A percentile compares a stretch with the other conserved stretches of the same genome.
These are phyloP conservation scores for Merodon equestris DNA, from an alignment of 2,888 invertebrate species.

Conservation along the genomic window DNA sequence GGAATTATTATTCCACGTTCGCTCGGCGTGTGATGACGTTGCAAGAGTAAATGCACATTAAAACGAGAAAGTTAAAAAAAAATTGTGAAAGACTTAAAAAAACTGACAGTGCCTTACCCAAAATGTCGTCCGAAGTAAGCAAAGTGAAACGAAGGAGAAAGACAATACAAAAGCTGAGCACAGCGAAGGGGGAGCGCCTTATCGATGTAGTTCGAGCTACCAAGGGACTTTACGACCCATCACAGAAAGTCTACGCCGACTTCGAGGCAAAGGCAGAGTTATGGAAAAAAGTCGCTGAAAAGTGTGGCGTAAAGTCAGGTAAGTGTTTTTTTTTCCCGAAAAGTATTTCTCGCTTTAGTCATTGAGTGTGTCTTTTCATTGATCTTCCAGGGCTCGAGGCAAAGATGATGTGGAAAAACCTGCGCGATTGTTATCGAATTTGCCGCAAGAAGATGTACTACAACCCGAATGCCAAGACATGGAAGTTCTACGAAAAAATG, in stretches of 20 bases:
- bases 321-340: too few species aligned
- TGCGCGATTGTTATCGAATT: slow-evolving; percentile 28
- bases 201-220: slow-evolving; percentile 11
- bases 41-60: too few species aligned
- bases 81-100: too few species aligned
- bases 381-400: slow-evolving; percentile 14
- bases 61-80: too few species aligned
- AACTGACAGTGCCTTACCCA: too few species aligned
- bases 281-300: slow-evolving; percentile 21
- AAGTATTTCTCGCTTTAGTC: not conserved
- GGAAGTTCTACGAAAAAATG: slow-evolving; percentile 30
- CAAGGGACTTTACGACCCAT: slow-evolving; percentile 28
- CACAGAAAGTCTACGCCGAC: not conserved
- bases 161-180: slow-evolving; percentile 9
- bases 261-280: slow-evolving; percentile 3
- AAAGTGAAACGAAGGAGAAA: not conserved
- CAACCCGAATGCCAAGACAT: not conserved
- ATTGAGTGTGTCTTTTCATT: not conserved
- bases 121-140: too few species aligned
- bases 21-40: too few species aligned
- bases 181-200: not conserved
- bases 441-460: slow-evolving; percentile 1
- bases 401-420: slow-evolving; percentile 38
- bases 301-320: slow-evolving; percentile 30
- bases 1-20: too few species aligned